Conservation (phyloP, 2,888 invertebrate genomes). For the Erynnis tages region DNA sequence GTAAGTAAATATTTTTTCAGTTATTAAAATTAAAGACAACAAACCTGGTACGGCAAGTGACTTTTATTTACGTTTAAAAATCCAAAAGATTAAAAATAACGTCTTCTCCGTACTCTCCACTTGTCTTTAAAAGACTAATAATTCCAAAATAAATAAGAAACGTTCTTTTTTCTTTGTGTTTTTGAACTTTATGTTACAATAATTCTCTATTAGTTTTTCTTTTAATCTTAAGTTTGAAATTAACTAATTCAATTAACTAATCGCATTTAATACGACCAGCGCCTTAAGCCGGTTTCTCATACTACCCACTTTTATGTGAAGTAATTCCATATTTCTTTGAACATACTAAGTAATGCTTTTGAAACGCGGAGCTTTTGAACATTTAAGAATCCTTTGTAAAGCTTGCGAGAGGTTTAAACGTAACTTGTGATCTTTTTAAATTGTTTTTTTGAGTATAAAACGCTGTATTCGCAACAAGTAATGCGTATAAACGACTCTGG, state of each 20-base stretch:
- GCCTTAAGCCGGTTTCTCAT: constrained; percentile 9
- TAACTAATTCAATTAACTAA: not conserved
- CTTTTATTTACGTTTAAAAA: too few relatives aligned
- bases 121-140: too few relatives aligned
- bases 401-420: constrained; percentile 7
- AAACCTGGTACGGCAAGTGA: too few relatives aligned
- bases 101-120: too few relatives aligned
- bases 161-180: too few relatives aligned
- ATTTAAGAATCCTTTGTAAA: constrained; percentile 22
- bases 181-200: too few relatives aligned
- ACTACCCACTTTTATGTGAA: constrained; percentile 26
- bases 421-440: constrained; percentile 20
- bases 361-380: constrained; percentile 18
- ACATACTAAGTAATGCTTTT: constrained; percentile 27
- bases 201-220: too few relatives aligned
- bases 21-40: too few relatives aligned
- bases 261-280: not conserved
- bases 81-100: too few relatives aligned
- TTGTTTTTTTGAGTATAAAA: constrained; percentile 7
- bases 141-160: too few relatives aligned
- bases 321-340: constrained; percentile 30
- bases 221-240: not conserved
- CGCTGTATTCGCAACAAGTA: constrained; percentile 1
- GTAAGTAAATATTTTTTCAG: too few relatives aligned
- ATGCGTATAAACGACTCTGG: not conserved